Base-by-base conservation (phyloP, 2,113 vertebrate species). In the Calypte anna region DNA sequence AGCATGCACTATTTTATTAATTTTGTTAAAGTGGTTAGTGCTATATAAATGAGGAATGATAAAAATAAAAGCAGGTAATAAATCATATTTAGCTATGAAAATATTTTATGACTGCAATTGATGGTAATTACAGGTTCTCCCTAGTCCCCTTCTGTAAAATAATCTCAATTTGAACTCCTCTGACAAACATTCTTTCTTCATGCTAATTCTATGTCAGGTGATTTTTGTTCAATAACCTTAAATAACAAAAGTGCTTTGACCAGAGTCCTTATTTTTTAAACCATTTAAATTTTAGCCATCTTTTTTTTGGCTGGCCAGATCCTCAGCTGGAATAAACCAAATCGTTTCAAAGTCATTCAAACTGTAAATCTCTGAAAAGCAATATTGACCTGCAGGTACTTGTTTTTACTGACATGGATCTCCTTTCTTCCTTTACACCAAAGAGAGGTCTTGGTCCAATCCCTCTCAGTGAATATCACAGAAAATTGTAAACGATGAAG, bases 41-140 rank as follows among this genome's bases (percentile, higher is more conserved):
- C 31, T 69, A 59, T 81, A 63, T 82, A 93, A 93, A 94, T 93
- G 53, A 84, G 38, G 40, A 86, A 88, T 81, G 48, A 78, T 86
- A 92, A 93, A 90, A 94, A 86, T 70, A 86, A 88, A 92, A 93
- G 53, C 61, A 88, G 81, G 44, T 67, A 86, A 90, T 94, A 86
- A 93, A 93, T 95, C 64, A 84, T 96, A 81, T 86, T 88, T 94
- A 86, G 31, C 59, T 58, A 62, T 82, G 69, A 86, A 94, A 95
- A 90, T 59, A 76, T 28, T 51, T 89, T 57, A 76, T 82, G 66
- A 53, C 61, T 78, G 28, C 64, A 92, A 44, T 7, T 77, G 83
- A 44, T 83, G 33, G 63, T 30, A 82, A 81, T 86, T 95, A 82
- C 70, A 91, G 20, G 63, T 80, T 94, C 83, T 90, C n/a, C 31